These are phyloP conservation scores for Linnaemya vulpina DNA, from an alignment of 2,888 invertebrate genomes.

Conservation along the genomic window DNA sequence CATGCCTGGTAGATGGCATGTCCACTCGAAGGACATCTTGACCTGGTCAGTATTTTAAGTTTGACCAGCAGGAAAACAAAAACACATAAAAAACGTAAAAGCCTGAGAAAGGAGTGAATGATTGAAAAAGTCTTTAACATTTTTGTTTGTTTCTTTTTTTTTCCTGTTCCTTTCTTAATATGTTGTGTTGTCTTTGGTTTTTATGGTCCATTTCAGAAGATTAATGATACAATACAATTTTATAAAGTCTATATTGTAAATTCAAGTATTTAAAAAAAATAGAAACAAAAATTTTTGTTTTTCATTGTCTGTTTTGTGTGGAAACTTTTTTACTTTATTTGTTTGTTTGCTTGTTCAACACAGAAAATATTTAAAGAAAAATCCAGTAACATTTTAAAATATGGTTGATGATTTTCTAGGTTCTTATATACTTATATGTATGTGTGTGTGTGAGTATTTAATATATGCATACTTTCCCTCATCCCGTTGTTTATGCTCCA, in stretches of 20 bases:
- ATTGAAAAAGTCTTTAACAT: slow-evolving; percentile 61
- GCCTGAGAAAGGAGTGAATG: slow-evolving; percentile 23
- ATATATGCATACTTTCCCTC: background rate
- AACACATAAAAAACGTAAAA: slow-evolving; percentile 12
- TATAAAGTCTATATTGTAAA: slow-evolving; percentile 65
- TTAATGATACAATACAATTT: slow-evolving; percentile 65
- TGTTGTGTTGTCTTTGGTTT: slow-evolving; percentile 43
- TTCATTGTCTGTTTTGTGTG: slow-evolving; percentile 29
- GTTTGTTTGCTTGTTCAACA: background rate
- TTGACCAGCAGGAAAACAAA: slow-evolving; percentile 16
- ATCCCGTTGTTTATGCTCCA: slow-evolving; percentile 60
- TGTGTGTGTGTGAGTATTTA: background rate
- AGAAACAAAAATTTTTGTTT: background rate
- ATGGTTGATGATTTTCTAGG: background rate
- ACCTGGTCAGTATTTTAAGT: slow-evolving; percentile 50
- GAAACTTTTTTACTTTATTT: slow-evolving; percentile 44
- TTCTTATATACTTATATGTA: background rate
- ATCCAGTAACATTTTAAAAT: background rate
- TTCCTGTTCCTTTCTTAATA: background rate
- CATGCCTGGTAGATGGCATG: slow-evolving; percentile 8
- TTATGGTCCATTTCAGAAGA: slow-evolving; percentile 71
- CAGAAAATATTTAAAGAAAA: slow-evolving; percentile 27
- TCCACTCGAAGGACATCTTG: slow-evolving; percentile 32
- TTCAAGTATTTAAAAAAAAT: slow-evolving; percentile 33
- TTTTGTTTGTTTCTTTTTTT: background rate